Percentiles rank a stretch among this genome's conserved stretches.
phyloP scores from a whole-genome alignment of 2,113 vertebrate genomes.

The Cynopterus brachyotis region DNA sequence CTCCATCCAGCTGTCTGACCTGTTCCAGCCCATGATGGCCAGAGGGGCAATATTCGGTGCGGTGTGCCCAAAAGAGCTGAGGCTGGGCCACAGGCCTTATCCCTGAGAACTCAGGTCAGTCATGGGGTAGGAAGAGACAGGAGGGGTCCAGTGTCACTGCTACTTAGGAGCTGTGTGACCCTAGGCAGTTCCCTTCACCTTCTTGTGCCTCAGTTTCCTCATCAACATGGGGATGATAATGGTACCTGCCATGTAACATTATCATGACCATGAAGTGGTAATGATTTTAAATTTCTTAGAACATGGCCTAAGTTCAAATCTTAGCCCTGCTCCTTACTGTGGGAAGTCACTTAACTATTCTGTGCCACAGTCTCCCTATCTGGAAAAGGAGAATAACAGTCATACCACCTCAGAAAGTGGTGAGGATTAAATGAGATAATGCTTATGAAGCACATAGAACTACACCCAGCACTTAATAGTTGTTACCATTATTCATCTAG shows the following conservation, averaged over 20 bases:
- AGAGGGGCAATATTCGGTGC: background rate
- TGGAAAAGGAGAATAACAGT: background rate
- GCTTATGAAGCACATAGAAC: background rate
- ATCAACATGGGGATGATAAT: too few species aligned
- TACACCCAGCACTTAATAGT: background rate
- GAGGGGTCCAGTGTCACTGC: background rate
- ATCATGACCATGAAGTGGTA: background rate
- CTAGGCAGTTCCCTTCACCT: background rate
- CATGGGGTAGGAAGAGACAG: background rate
- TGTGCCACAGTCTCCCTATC: background rate
- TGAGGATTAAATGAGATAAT: background rate
- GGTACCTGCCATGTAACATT: background rate
- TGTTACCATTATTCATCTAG: background rate
- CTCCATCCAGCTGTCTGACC: background rate
- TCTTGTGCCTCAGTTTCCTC: background rate
- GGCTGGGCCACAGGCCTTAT: background rate
- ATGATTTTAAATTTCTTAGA: background rate
- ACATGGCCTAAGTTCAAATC: background rate
- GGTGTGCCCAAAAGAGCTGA: background rate
- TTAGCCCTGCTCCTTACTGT: background rate
- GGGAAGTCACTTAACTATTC: background rate
- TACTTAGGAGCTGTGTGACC: background rate
- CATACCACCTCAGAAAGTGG: background rate
- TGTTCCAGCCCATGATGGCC: background rate
- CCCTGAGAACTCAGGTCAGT: background rate